phyloP scores from a whole-genome alignment of 2,797 vertebrate species.

The Neosilurus mollespiculum region DNA sequence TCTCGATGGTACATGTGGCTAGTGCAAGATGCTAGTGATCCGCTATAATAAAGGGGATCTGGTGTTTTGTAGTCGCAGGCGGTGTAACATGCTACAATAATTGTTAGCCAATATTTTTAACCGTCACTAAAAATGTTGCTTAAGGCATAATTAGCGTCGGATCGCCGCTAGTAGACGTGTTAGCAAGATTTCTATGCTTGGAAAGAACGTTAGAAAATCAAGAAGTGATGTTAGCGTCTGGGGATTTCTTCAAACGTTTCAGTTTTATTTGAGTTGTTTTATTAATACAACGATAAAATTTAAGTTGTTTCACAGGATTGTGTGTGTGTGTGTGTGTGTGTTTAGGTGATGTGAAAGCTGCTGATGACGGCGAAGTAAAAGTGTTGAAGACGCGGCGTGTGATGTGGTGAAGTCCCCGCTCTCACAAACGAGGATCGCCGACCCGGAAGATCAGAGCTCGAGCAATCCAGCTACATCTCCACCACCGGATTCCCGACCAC shows the following conservation, averaged over 20 bases:
- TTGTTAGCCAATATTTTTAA: not conserved
- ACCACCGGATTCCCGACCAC: constrained; percentile 17
- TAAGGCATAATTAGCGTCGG: not conserved
- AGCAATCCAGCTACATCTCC: not conserved
- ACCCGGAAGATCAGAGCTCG: not conserved
- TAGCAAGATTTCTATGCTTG: not conserved
- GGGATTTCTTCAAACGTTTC: not conserved
- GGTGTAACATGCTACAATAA: not conserved
- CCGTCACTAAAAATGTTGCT: not conserved
- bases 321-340: constrained; percentile 18
- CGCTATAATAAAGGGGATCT: not conserved
- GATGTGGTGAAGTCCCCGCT: constrained; percentile 22
- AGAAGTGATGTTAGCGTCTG: not conserved
- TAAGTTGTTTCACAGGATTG: not conserved
- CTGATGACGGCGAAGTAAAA: not conserved
- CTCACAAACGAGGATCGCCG: constrained; percentile 48
- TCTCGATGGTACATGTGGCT: not conserved
- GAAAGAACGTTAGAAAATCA: not conserved
- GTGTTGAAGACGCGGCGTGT: not conserved
- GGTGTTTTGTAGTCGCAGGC: not conserved
- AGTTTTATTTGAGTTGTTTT: not conserved
- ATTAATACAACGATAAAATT: no score
- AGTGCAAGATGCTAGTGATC: not conserved
- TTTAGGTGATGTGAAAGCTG: constrained; percentile 56
- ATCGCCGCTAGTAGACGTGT: not conserved